Evolutionary conservation across 2,797 vertebrate genomes (phyloP).

Genomic region (Potorous gilbertii): DNA sequence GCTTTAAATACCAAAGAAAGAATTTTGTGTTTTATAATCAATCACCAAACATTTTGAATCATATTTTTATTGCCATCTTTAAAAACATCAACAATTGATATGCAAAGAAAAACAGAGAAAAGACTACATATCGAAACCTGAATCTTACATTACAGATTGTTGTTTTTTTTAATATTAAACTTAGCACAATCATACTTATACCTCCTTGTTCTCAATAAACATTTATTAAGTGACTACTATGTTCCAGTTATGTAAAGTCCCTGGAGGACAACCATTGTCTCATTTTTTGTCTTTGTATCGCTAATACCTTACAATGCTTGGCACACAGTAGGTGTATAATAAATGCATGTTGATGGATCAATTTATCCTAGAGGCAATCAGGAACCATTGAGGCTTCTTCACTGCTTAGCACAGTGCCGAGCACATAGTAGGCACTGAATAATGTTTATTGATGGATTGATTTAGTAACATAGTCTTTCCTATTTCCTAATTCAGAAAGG

Average conservation of each 20-base stretch:
- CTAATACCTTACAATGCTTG: not conserved
- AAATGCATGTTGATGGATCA: not conserved
- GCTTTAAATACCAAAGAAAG: not conserved
- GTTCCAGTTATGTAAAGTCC: not conserved
- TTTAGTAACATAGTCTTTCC: not conserved
- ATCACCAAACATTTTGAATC: not conserved
- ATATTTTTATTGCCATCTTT: not conserved
- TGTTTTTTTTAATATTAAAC: not conserved
- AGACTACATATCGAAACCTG: no score
- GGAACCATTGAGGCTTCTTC: not conserved
- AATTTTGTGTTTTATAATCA: not conserved
- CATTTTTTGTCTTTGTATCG: not conserved
- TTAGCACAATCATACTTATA: not conserved
- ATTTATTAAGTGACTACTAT: not conserved
- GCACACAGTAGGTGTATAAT: not conserved
- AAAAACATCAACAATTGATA: not conserved
- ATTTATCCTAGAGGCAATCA: not conserved
- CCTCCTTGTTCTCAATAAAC: not conserved
- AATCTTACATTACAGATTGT: not conserved
- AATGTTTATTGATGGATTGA: not conserved
- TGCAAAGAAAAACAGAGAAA: not conserved
- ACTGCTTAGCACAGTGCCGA: not conserved
- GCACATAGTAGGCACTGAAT: not conserved
- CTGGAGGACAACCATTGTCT: not conserved
- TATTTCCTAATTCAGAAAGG: not conserved